Evolutionary conservation across 1,140 invertebrate genomes (phyloP), one percentile per base, ranked within the genome.

Genomic region (Daktulosphaira vitifoliae): DNA sequence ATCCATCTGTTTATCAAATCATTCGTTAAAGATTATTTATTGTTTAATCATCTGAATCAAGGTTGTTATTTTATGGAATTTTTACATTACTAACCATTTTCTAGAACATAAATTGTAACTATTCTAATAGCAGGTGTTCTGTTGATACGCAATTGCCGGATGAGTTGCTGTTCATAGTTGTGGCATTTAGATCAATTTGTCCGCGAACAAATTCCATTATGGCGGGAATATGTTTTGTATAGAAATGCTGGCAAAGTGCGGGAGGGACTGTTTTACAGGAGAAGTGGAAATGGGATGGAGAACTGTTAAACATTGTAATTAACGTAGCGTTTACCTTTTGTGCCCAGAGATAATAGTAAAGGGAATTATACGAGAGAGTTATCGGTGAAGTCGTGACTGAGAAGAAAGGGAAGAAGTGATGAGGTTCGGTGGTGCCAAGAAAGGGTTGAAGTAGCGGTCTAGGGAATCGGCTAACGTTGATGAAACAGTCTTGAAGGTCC

Each of bases 291-390:
- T 5, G 38, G 42, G 56, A 7, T 5, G 42, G 7, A 20, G 23
- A 48, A 25, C 56, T 48, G 56, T 62, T 62, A 62, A 62, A 62
- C 56, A 62, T 62, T 62, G 56, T 62, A 62, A 62, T 62, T 62
- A 62, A 62, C 56, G 56, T 62, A 62, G 56, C 56, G 56, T 62
- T 62, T 62, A 62, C 56, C 56, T 62, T 62, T 62, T 62, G 56
- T 62, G 56, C 42, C 46, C 56, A 39, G 42, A 62, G 56, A 62
- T 62, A 62, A 62, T 62, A 42, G 56, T 33, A 48, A 62, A 62
- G 56, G 56, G 56, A 46, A 62, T 62, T 59, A 59, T 66, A 68
- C 68, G 67, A 50, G 50, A 65, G 64, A 67, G 67, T 66, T 67
- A 51, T 37, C 25, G 38, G 44, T 39, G 49, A 33, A 56, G 67